Evolutionary conservation across 1,140 invertebrate genomes (phyloP).

Genomic region (Octopus bimaculoides): DNA sequence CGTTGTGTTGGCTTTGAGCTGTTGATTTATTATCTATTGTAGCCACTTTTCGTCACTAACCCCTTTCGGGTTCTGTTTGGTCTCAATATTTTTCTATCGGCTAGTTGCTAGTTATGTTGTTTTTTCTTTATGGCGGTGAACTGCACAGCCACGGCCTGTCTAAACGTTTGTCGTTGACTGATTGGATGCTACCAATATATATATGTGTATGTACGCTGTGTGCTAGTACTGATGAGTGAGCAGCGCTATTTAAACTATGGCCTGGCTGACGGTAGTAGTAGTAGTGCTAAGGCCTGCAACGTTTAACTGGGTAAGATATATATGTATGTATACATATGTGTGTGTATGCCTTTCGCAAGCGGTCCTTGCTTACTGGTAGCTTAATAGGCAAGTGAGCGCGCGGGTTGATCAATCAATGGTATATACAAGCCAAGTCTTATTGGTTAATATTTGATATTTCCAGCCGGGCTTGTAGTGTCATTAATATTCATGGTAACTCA

Average conservation of each 20-base stretch:
- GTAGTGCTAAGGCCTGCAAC: too few species aligned
- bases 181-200: too few species aligned
- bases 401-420: slow-evolving; percentile 11
- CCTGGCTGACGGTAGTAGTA: too few species aligned
- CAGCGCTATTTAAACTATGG: too few species aligned
- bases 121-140: too few species aligned
- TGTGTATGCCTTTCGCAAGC: too few species aligned
- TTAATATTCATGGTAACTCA: slow-evolving; percentile 11
- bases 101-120: neutral
- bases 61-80: neutral
- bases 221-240: too few species aligned
- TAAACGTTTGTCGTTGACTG: neutral
- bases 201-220: too few species aligned
- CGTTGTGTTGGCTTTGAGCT: neutral
- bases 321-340: too few species aligned
- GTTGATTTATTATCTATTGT: slow-evolving; percentile 8
- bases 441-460: slow-evolving; percentile 3
- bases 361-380: neutral
- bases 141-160: neutral
- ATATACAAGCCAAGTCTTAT: neutral
- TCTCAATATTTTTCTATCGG: neutral
- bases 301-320: too few species aligned
- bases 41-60: neutral
- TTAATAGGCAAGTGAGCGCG: neutral
- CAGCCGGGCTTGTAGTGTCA: neutral